Base-by-base conservation (phyloP, 2,113 vertebrate genomes). In the Gavialis gangeticus region DNA sequence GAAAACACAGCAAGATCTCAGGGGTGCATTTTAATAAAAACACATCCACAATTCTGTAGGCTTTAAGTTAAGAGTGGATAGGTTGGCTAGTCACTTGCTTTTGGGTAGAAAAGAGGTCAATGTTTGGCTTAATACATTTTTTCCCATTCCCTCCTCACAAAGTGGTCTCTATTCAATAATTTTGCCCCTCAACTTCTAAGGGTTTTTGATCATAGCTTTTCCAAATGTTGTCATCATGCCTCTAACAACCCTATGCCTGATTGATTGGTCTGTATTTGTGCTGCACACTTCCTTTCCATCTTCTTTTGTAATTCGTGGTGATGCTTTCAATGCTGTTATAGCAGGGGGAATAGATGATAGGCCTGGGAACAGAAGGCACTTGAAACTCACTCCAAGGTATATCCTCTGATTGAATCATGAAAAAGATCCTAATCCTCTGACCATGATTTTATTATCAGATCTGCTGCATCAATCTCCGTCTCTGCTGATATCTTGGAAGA, bases 271-370 rank as follows among this genome's bases (percentile, higher is more conserved):
- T 60, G 27, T 85, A 73, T 19, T 87, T 46, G 79, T 27, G 80
- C 46, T 46, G 46, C 46, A 46, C 82, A 91, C 79, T 89, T 94
- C 28, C 91, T 95, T 94, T 92, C 84, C 56, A 27, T 2, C 13
- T 6, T 84, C 87, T 69, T 66, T 46, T 19, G 46, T 0, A 21
- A 87, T 77, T 80, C 81, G 54, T 57, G 84, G 80, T 17, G 75
- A 18, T 30, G 82, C 77, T 96, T 84, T 87, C 69, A 62, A 75
- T 95, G 81, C 34, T 55, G 46, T 62, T 46, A 46, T 27, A 2
- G 59, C 34, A 78, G 76, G 27, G 12, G 11, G 63, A 55, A 37
- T 6, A 57, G 37, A 79, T 16, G 21, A 63, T 3, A 24, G 91
- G 59, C 59, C 73, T 25, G 71, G 59, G 54, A 91, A 84, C 4